Conservation (phyloP, 1,140 invertebrate species). For the Papilio helenus region DNA sequence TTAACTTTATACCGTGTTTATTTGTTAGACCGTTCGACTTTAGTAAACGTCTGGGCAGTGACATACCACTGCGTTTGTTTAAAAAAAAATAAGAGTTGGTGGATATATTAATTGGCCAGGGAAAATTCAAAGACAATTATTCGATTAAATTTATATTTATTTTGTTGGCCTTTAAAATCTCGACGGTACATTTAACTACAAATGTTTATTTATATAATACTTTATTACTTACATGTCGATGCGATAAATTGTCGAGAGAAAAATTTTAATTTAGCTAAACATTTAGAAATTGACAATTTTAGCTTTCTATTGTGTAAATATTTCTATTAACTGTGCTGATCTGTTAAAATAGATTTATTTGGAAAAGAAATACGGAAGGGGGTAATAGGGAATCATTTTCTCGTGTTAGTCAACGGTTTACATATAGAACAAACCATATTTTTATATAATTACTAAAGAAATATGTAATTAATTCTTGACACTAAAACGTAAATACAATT, state of each 20-base stretch:
- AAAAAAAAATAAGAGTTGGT: too few species aligned
- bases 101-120: too few species aligned
- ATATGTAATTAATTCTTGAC: too few species aligned
- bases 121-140: conserved; percentile 41
- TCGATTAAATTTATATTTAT: conserved; percentile 64
- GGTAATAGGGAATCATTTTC: background rate
- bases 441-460: background rate
- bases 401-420: background rate
- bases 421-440: background rate
- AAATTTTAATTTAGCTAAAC: conserved; percentile 68
- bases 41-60: too few species aligned
- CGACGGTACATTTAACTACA: conserved; percentile 78
- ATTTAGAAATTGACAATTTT: conserved; percentile 80
- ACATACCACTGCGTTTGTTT: too few species aligned
- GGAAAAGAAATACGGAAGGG: background rate
- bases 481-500: too few species aligned
- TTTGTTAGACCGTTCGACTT: too few species aligned
- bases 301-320: conserved; percentile 63
- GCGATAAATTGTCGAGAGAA: conserved; percentile 55
- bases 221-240: conserved; percentile 69
- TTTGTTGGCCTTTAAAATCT: conserved; percentile 77
- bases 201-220: conserved; percentile 58
- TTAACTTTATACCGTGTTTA: too few species aligned
- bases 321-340: conserved; percentile 41
- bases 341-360: background rate